These are phyloP conservation scores for Andrena flavipes DNA, from an alignment of 2,888 invertebrate genomes.

Conservation along the genomic window DNA sequence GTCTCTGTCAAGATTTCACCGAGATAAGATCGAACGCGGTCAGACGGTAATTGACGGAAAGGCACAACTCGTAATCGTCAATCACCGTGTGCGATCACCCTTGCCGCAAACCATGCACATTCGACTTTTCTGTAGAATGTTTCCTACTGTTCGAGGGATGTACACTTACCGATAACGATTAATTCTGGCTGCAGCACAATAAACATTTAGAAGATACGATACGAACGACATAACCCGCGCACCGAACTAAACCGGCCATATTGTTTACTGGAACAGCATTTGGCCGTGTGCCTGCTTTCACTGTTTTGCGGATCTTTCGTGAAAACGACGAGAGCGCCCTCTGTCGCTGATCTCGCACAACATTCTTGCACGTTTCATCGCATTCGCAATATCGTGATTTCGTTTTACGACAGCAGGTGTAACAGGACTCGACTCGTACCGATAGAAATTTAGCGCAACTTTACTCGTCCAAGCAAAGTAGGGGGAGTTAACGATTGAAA, in stretches of 20 bases:
- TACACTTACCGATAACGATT: constrained; percentile 60
- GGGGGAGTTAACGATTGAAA: constrained; percentile 35
- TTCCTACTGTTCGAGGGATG: not conserved
- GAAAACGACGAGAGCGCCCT: constrained; percentile 23
- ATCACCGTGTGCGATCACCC: constrained; percentile 30
- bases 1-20: constrained; percentile 32
- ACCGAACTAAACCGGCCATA: constrained; percentile 79
- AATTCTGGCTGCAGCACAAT: constrained; percentile 47
- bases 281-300: constrained; percentile 54
- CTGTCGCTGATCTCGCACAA: constrained; percentile 16
- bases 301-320: constrained; percentile 31
- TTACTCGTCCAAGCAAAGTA: not conserved
- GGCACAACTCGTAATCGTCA: constrained; percentile 47
- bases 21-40: constrained; percentile 45
- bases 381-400: not conserved
- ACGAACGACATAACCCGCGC: constrained; percentile 79
- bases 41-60: constrained; percentile 51
- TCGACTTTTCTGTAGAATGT: not conserved
- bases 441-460: not conserved
- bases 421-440: constrained; percentile 12
- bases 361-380: not conserved
- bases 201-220: constrained; percentile 50
- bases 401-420: not conserved
- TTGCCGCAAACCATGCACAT: not conserved
- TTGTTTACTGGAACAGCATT: constrained; percentile 76